These are phyloP conservation scores for Phymanthus crucifer DNA, from an alignment of 92 coral and sea anemone species.

Conservation along the genomic window DNA sequence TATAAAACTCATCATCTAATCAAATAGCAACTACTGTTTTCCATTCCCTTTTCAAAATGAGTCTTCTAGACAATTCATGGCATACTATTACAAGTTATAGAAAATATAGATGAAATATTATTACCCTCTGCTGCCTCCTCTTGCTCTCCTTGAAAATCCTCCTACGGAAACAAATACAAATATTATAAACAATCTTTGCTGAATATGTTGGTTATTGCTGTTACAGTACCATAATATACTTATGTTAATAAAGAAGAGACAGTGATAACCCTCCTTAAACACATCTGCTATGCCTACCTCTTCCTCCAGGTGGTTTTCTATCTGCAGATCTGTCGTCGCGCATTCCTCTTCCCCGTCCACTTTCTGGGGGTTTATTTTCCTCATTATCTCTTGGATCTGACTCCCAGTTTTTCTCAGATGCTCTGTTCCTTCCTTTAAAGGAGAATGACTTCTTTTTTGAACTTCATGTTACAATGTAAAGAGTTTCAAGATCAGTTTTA, in stretches of 20 bases:
- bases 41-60: neutral
- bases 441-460: too few relatives aligned
- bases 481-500: neutral
- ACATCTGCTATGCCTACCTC: slow-evolving; percentile 35
- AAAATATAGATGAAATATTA: neutral
- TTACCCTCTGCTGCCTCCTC: slow-evolving; percentile 90
- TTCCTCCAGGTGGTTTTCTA: slow-evolving; percentile 56
- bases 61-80: too few relatives aligned
- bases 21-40: neutral
- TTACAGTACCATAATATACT: too few relatives aligned
- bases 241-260: too few relatives aligned
- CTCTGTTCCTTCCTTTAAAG: slow-evolving; percentile 64
- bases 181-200: neutral
- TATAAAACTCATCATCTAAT: neutral
- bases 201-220: neutral
- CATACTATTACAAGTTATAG: neutral
- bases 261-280: neutral
- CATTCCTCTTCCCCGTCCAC: slow-evolving; percentile 83
- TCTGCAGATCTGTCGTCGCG: slow-evolving; percentile 72
- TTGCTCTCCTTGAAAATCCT: slow-evolving; percentile 63
- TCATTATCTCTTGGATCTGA: slow-evolving; percentile 63
- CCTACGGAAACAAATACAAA: slow-evolving; percentile 27
- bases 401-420: slow-evolving; percentile 61
- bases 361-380: slow-evolving; percentile 71
- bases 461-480: too few relatives aligned